phyloP scores from a whole-genome alignment of 2,113 vertebrate species.

The Tretioscincus oriximinensis region DNA sequence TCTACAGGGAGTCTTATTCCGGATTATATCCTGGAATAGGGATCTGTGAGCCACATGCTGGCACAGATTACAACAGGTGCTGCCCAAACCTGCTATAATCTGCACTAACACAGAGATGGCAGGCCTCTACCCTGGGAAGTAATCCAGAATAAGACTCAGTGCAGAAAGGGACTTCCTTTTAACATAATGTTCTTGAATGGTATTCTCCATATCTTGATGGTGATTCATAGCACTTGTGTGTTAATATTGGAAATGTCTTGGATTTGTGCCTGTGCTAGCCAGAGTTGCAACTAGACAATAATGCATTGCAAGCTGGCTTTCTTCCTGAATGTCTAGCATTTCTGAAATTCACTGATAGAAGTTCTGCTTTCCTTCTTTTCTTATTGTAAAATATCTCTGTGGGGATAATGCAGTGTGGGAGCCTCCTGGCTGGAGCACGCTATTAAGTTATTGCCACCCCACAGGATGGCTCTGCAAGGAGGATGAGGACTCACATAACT shows the following conservation, averaged over 20 bases:
- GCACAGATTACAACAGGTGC: too few species aligned
- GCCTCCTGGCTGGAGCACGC: conserved; percentile 38
- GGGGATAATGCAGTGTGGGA: conserved; percentile 20
- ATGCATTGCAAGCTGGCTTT: conserved; percentile 2
- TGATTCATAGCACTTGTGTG: background rate
- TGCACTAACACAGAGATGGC: too few species aligned
- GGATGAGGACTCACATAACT: conserved; percentile 73
- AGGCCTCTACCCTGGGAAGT: too few species aligned
- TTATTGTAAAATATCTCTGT: conserved; percentile 37
- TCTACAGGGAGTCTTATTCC: too few species aligned
- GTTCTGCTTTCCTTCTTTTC: conserved; percentile 29
- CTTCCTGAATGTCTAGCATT: conserved; percentile 29
- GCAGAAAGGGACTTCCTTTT: too few species aligned
- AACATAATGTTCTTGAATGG: background rate
- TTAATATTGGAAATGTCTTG: background rate
- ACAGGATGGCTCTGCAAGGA: conserved; percentile 66
- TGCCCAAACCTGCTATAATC: too few species aligned
- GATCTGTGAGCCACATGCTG: too few species aligned
- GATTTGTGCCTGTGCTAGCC: background rate
- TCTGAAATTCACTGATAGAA: background rate
- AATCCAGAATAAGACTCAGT: too few species aligned
- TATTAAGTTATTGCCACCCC: conserved; percentile 68
- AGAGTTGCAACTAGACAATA: accelerated
- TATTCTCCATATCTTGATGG: background rate
- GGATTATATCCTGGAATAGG: too few species aligned